These are phyloP conservation scores for Ceratosolen solmsi DNA, from an alignment of 1,140 invertebrate genomes.

Conservation along the genomic window DNA sequence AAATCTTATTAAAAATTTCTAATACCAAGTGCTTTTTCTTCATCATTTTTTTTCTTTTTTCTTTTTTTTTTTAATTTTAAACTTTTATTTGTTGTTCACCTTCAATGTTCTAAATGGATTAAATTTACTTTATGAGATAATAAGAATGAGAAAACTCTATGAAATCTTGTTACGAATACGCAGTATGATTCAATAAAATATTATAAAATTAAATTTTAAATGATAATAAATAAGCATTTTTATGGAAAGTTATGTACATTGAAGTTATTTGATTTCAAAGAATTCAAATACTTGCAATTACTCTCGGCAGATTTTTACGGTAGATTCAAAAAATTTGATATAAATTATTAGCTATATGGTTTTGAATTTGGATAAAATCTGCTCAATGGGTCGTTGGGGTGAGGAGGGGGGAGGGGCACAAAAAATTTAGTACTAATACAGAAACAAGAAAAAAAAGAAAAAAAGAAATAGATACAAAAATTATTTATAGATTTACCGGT, in stretches of 20 bases:
- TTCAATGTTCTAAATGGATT: no score
- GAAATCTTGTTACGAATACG: not conserved
- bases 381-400: not conserved
- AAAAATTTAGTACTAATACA: no score
- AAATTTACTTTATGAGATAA: not conserved
- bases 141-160: not conserved
- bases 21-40: no score
- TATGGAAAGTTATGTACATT: not conserved
- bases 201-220: not conserved
- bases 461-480: no score
- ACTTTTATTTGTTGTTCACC: no score
- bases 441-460: not conserved
- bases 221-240: not conserved
- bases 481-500: not conserved
- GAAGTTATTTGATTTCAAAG: not conserved
- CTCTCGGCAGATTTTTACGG: not conserved
- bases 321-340: not conserved
- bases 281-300: not conserved
- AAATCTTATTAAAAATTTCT: no score
- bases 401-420: no score
- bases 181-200: not conserved
- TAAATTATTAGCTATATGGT: slow-evolving; percentile 1
- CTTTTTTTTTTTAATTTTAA: no score
- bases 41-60: no score
- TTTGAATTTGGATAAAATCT: not conserved